A percentile compares a stretch with the other conserved stretches of the same genome.
These are phyloP conservation scores for Propithecus deckenii DNA, from an alignment of 2,797 vertebrate species.

Conservation along the genomic window DNA sequence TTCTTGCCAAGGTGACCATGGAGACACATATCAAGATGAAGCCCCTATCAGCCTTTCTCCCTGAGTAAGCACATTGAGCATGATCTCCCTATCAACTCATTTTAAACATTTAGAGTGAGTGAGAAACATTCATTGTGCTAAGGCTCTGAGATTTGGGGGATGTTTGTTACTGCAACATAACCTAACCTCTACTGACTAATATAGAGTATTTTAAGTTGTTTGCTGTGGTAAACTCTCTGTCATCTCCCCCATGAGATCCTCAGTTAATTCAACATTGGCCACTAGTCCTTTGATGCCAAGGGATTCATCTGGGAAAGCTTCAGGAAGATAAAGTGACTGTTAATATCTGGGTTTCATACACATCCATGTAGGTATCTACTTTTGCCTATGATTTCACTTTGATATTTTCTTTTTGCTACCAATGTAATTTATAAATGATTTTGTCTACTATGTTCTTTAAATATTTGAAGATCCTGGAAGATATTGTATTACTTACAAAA, in stretches of 20 bases:
- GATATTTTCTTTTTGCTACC: background rate
- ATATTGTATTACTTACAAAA: slow-evolving; percentile 4
- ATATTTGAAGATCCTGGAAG: background rate
- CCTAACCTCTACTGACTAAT: background rate
- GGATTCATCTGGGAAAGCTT: background rate
- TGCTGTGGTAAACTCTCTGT: background rate
- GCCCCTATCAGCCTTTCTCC: background rate
- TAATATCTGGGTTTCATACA: background rate
- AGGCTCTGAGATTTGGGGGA: background rate
- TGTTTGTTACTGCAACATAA: background rate
- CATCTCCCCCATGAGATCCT: background rate
- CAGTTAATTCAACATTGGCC: background rate
- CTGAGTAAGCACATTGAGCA: background rate
- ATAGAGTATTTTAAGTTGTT: background rate
- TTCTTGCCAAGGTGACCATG: background rate
- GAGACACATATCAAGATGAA: background rate
- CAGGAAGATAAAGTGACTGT: background rate
- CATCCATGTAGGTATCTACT: background rate
- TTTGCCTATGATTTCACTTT: background rate
- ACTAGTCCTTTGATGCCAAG: background rate
- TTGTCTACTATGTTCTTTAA: slow-evolving; percentile 11
- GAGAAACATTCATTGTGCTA: background rate
- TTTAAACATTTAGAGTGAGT: background rate
- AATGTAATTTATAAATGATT: background rate
- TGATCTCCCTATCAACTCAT: background rate